Base-by-base conservation (phyloP, 2,888 invertebrate species). In the Aproaerema taeniolella region DNA sequence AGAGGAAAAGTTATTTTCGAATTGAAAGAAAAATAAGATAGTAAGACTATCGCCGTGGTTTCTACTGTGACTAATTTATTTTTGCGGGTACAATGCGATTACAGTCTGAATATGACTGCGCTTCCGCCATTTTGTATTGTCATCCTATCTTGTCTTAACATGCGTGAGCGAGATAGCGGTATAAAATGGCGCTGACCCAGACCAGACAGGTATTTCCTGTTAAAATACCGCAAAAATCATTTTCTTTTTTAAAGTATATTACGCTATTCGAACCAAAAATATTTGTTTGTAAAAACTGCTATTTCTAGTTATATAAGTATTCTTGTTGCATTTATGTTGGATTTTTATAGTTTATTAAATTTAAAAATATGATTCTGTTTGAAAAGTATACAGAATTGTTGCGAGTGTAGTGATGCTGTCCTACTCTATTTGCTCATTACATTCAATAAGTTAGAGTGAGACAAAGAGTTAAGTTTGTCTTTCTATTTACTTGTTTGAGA, bases 1-100 rank as follows among this genome's bases (percentile, higher is more conserved):
- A 39, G 29, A 50, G 42, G 37, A 47, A 51, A 50, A 37, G 40
- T 49, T 61, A 61, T 58, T 61, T 61, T 61, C 43, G 16, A 52
- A 53, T 45, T 37, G 36, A 43, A 45, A 45, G 47, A 49, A 35
- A 36, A 44, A 39, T 42, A 46, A 25, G 49, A 55, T 60, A 57
- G 52, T 54, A 17, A 38, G 33, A 56, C 55, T 55, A 56, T 51
- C 41, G 12, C 9, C 20, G 35, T 14, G 16, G 49, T 52, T 50
- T 50, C 48, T 55, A 48, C 47, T 49, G 41, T 42, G n/a, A n/a
- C n/a, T n/a, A 32, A 24, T 31, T 2, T n/a, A 10, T n/a, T 1
- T 11, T 17, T 1, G n/a, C n/a, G n/a, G n/a, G n/a, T n/a, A n/a
- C n/a, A n/a, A n/a, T n/a, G n/a, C n/a, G n/a, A n/a, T n/a, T n/a